A percentile compares a stretch with the other conserved stretches of the same genome.
Evolutionary conservation across 2,888 invertebrate species (phyloP).

Genomic region (Operophtera brumata): DNA sequence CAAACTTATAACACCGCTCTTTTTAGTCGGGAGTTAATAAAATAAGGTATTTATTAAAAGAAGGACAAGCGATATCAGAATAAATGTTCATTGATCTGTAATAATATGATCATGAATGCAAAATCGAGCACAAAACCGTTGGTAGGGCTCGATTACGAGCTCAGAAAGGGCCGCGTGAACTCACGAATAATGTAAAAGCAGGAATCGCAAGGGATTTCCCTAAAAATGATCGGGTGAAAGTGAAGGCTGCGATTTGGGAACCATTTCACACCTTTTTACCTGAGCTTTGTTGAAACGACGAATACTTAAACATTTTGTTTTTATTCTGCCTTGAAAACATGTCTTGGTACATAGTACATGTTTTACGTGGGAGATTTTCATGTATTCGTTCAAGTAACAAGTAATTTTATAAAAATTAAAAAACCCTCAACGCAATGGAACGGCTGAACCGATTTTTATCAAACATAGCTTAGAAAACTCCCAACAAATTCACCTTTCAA

Average conservation of each 20-base stretch:
- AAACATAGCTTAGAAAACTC: no score
- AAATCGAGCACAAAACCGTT: slow-evolving; percentile 4
- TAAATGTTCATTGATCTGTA: neutral
- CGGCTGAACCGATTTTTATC: no score
- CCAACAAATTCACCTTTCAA: no score
- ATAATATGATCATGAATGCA: neutral
- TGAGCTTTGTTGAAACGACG: slow-evolving; percentile 8
- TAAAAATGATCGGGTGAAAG: slow-evolving; percentile 27
- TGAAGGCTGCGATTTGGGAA: slow-evolving; percentile 22
- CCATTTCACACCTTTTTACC: slow-evolving; percentile 27
- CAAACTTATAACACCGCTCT: no score
- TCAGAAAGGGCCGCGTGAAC: slow-evolving; percentile 9
- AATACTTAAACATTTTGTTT: slow-evolving; percentile 7
- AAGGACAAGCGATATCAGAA: neutral
- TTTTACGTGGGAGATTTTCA: no score
- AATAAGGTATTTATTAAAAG: no score
- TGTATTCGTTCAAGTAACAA: no score
- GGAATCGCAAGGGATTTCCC: slow-evolving; percentile 27
- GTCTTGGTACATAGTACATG: neutral
- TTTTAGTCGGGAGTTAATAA: no score
- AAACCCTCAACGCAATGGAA: no score
- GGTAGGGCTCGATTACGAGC: slow-evolving; percentile 11
- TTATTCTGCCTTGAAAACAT: neutral
- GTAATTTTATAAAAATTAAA: no score
- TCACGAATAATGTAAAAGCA: slow-evolving; percentile 24